A percentile compares a stretch with the other conserved stretches of the same genome.
Evolutionary conservation across 2,888 invertebrate genomes (phyloP).

Genomic region (Agonopterix alstromeriana): DNA sequence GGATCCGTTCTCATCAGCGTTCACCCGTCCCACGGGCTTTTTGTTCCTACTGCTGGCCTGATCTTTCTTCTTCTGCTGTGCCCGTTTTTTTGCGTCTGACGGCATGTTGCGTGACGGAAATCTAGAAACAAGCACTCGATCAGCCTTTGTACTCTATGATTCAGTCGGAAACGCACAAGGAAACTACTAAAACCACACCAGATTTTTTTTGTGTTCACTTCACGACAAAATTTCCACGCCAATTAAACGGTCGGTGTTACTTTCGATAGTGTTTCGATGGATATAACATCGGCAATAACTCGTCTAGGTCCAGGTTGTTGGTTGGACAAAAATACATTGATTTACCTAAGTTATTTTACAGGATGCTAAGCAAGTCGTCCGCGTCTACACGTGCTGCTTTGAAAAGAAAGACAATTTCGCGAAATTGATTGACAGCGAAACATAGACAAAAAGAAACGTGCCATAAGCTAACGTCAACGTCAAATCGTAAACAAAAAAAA

Average conservation of each 20-base stretch:
- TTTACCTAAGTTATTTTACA: slow-evolving; percentile 44
- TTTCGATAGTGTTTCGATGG: background rate
- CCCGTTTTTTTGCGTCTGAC: slow-evolving; percentile 98
- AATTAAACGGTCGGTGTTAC: background rate
- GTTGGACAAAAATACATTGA: slow-evolving; percentile 6
- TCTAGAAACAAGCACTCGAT: slow-evolving; percentile 16
- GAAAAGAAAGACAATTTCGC: slow-evolving; percentile 30
- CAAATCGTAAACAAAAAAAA: too few species aligned
- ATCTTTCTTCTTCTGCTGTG: slow-evolving; percentile 98
- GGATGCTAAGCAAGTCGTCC: slow-evolving; percentile 50
- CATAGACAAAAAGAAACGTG: background rate
- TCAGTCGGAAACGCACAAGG: background rate
- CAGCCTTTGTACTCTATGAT: background rate
- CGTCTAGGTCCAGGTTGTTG: background rate
- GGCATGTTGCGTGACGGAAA: slow-evolving; percentile 83
- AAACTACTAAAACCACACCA: background rate
- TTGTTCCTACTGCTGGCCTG: slow-evolving; percentile 86
- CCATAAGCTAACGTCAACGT: background rate
- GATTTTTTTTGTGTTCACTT: background rate
- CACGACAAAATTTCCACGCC: slow-evolving; percentile 3
- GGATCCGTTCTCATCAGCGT: slow-evolving; percentile 74
- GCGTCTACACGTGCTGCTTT: slow-evolving; percentile 71
- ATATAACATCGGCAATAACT: background rate
- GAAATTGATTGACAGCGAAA: slow-evolving; percentile 1
- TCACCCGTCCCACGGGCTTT: slow-evolving; percentile 69